Evolutionary conservation across 2,113 vertebrate species (phyloP), one percentile per base, ranked within the genome.

Genomic region (Corythornis cristatus): DNA sequence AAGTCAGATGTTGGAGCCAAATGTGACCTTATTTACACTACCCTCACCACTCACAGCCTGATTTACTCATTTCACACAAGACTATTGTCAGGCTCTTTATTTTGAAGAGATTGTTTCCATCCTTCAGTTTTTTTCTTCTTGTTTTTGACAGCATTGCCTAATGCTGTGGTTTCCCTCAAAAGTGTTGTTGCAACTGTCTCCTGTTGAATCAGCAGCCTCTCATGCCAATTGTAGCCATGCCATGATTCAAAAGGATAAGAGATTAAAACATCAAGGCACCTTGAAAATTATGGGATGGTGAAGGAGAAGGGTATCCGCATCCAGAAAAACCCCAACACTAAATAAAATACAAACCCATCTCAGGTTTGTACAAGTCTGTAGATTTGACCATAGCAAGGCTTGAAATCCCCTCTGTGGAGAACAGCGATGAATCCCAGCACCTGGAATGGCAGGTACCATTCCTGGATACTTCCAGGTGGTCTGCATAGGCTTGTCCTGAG

Each of bases 131-230:
- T 46, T 83, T 80, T 37, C 43, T 50, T 50, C 12, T 23, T 50
- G 11, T 37, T 92, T 93, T 50, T 88, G 80, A 66, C 95, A 93
- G 50, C 66, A 45, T 79, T 93, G 86, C 77, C 61, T 43, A 86
- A 88, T 2, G 7, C 72, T 86, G 68, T 82, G 70, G 77, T 68
- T 95, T 86, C 83, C 48, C 80, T 82, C 66, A 53, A 53, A 90
- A 13, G 1, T 8, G 61, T 28, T 91, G 88, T 43, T 90, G 57
- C 81, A 67, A 65, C 57, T 11, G 56, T 25, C 40, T 75, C 56
- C 56, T 85, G 71, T 71, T 79, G 87, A 66, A 20, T 76, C 78
- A 76, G 74, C 78, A 82, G 46, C 56, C 45, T 73, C 58, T 19
- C 18, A 13, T 12, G 9, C 88, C 56, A 48, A 37, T 2, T 45